Percentiles rank a stretch among this genome's conserved stretches.
These are phyloP conservation scores for Asteroscopus sphinx DNA, from an alignment of 2,888 invertebrate genomes.

Conservation along the genomic window DNA sequence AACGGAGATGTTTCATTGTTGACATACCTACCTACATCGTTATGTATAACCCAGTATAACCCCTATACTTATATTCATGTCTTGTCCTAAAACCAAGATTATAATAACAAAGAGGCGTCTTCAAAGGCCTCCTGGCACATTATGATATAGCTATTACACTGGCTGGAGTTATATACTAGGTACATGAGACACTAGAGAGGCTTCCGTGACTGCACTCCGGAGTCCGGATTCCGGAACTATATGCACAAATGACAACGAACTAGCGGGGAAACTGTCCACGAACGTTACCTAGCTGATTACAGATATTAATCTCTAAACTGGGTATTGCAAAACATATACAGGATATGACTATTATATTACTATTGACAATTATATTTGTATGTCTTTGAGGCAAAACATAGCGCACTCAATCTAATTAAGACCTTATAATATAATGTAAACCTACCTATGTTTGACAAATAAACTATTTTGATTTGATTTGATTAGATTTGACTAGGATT, in stretches of 20 bases:
- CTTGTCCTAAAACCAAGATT: not conserved
- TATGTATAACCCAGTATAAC: too few species aligned
- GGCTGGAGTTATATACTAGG: slow-evolving; percentile 26
- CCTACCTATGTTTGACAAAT: too few species aligned
- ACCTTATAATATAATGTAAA: too few species aligned
- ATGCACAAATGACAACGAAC: slow-evolving; percentile 38
- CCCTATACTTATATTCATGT: not conserved
- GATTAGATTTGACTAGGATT: too few species aligned
- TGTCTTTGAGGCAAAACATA: too few species aligned
- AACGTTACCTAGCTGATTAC: slow-evolving; percentile 40
- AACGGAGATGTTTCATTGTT: too few species aligned
- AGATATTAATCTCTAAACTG: slow-evolving; percentile 14
- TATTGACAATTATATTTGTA: too few species aligned
- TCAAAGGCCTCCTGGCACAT: not conserved
- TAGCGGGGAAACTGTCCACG: slow-evolving; percentile 25
- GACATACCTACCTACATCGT: too few species aligned
- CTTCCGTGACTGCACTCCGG: slow-evolving; percentile 56
- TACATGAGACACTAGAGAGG: slow-evolving; percentile 58
- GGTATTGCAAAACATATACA: slow-evolving; percentile 2
- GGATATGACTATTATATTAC: too few species aligned
- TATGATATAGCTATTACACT: slow-evolving; percentile 6
- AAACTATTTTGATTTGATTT: too few species aligned
- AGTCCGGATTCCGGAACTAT: slow-evolving; percentile 56
- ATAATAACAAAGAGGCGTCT: not conserved
- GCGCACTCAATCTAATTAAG: too few species aligned